Percentiles rank a stretch among this genome's conserved stretches.
phyloP scores from a whole-genome alignment of 2,888 invertebrate genomes.

The Euproctis similis region DNA sequence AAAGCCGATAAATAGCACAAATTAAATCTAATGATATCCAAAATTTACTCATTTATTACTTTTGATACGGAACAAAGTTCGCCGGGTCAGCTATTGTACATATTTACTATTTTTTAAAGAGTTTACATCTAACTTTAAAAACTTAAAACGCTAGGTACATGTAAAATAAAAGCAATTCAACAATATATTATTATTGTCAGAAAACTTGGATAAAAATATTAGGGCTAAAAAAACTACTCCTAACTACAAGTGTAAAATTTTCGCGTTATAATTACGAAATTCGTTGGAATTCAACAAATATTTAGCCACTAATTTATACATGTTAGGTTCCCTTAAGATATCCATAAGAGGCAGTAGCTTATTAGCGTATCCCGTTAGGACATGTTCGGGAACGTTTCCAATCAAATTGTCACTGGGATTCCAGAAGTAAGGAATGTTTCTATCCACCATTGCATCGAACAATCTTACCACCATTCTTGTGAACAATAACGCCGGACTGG shows the following conservation, averaged over 20 bases:
- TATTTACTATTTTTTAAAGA: too few species aligned
- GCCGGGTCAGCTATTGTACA: too few species aligned
- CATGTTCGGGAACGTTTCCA: conserved; percentile 20
- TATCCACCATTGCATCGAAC: conserved; percentile 31
- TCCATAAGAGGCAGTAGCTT: conserved; percentile 34
- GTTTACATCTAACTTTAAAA: too few species aligned
- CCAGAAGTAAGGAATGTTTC: conserved; percentile 66
- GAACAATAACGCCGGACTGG: conserved; percentile 36
- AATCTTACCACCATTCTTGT: conserved; percentile 58
- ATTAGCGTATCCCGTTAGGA: conserved; percentile 30
- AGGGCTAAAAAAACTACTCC: too few species aligned
- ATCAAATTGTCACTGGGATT: conserved; percentile 60
- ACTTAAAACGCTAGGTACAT: too few species aligned
- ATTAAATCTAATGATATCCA: too few species aligned
- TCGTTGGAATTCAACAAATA: conserved; percentile 39
- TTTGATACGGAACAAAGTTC: too few species aligned
- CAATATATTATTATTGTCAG: too few species aligned
- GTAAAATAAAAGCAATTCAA: too few species aligned
- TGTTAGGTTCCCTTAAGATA: conserved; percentile 28
- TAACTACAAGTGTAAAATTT: conserved; percentile 28
- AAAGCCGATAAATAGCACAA: too few species aligned
- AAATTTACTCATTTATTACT: too few species aligned
- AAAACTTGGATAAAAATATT: not conserved
- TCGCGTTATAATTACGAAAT: conserved; percentile 33
- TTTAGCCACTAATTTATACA: conserved; percentile 41